Percentiles rank a stretch among this genome's conserved stretches.
Evolutionary conservation across 2,113 vertebrate species (phyloP).

Genomic region (Ginglymostoma cirratum): DNA sequence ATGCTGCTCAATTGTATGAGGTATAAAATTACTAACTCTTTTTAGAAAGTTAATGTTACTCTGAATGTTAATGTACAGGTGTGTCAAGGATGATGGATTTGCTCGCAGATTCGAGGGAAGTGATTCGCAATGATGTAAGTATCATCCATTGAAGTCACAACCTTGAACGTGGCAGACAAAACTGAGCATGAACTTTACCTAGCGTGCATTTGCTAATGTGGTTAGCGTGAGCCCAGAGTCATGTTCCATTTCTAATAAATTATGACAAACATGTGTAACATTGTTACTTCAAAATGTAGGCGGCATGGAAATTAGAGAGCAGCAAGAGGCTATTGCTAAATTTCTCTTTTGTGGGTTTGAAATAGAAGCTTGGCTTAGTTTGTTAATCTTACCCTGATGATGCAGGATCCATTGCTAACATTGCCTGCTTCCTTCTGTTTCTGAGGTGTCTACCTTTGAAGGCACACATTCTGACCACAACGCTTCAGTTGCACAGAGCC

Average conservation of each 20-base stretch:
- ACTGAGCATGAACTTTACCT: neutral
- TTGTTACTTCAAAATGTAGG: neutral
- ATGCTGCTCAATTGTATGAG: neutral
- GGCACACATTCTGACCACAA: neutral
- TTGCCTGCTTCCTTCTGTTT: neutral
- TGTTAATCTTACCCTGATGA: neutral
- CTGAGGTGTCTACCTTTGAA: neutral
- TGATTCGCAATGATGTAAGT: constrained; percentile 94
- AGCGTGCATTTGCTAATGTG: neutral
- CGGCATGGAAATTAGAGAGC: neutral
- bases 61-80: constrained; percentile 54
- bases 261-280: neutral
- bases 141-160: neutral
- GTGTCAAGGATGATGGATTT: constrained; percentile 96
- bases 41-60: neutral
- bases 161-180: neutral
- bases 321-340: neutral
- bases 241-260: neutral
- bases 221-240: neutral
- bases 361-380: neutral
- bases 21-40: neutral
- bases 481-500: neutral
- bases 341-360: neutral
- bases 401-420: neutral
- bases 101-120: constrained; percentile 89